Evolutionary conservation across 2,888 invertebrate genomes (phyloP).

Genomic region (Nemapogon koenigi): DNA sequence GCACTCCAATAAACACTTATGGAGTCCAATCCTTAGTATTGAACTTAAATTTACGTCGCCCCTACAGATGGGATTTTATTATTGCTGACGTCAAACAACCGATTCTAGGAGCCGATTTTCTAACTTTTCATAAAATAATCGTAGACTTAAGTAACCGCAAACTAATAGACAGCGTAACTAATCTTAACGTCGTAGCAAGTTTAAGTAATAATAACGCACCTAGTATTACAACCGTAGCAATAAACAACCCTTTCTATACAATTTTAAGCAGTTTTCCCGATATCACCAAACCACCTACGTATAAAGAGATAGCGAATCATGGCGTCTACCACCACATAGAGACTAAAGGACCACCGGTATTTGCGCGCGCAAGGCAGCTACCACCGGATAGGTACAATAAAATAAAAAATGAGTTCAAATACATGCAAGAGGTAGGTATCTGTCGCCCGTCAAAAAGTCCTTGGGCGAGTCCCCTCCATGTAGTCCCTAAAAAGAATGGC

Average conservation of each 20-base stretch:
- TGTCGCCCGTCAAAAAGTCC: constrained; percentile 32
- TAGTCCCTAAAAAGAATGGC: constrained; percentile 20
- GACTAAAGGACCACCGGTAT: constrained; percentile 27
- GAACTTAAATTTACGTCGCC: constrained; percentile 14
- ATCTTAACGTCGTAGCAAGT: constrained; percentile 2
- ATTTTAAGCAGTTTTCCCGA: neutral
- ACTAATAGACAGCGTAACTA: constrained; percentile 14
- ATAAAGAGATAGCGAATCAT: constrained; percentile 1
- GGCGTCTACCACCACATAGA: constrained; percentile 22
- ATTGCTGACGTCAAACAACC: constrained; percentile 14
- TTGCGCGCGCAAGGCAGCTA: constrained; percentile 24
- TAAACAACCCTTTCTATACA: neutral
- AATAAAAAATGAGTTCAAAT: constrained; percentile 25
- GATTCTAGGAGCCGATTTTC: constrained; percentile 17
- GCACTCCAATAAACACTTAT: constrained; percentile 15
- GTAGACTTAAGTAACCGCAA: constrained; percentile 14
- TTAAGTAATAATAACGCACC: neutral
- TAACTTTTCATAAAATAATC: constrained; percentile 11
- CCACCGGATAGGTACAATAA: constrained; percentile 24
- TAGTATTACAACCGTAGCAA: neutral
- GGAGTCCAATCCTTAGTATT: constrained; percentile 11
- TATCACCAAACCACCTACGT: neutral
- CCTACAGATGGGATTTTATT: constrained; percentile 14
- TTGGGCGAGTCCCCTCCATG: constrained; percentile 32
- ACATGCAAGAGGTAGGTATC: constrained; percentile 29